Base-by-base conservation (phyloP, 1,140 invertebrate genomes). In the Agrilus planipennis region DNA sequence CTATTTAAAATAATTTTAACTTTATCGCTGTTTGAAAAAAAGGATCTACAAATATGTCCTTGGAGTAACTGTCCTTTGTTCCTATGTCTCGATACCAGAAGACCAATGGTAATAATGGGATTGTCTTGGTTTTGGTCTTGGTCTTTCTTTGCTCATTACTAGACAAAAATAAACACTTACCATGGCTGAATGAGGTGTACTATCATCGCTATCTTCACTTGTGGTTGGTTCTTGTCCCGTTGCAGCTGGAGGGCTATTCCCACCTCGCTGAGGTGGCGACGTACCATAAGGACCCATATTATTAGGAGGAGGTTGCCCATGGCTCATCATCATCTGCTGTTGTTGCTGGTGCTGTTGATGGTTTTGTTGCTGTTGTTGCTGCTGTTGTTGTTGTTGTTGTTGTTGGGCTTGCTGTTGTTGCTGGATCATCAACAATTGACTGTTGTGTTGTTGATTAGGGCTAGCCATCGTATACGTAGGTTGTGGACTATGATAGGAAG, bases 141-240 rank as follows among this genome's bases (percentile, higher is more conserved):
- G n/a, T n/a, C n/a, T n/a, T n/a, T 25, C n/a, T 25, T 25, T 25
- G n/a, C 22, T 7, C 7, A 27, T 7, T 7, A 27, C 23, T 27
- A 27, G 23, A 16, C 7, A 28, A 38, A 36, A 32, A 7, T 18
- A 19, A 23, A 15, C 19, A 54, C 59, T 69, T 52, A 78, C 76
- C 65, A 77, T 72, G 4, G 71, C 73, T 11, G 75, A 67, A 58
- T 78, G 77, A 22, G 84, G 83, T 15, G 84, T 80, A 62, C 82
- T 86, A 55, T 89, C 87, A 62, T 90, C 85, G 53, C 84, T 88
- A 53, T 89, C 85, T 59, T 89, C 86, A 63, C 83, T 87, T 7
- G 84, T 87, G 19, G 79, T 76, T 36, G 69, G 70, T 49, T 73
- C 74, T 45, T 69, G 69, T 32, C 72, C 75, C 1, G 67, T 64